Conservation (phyloP, 2,113 vertebrate species). For the Sinosuthora webbiana region DNA sequence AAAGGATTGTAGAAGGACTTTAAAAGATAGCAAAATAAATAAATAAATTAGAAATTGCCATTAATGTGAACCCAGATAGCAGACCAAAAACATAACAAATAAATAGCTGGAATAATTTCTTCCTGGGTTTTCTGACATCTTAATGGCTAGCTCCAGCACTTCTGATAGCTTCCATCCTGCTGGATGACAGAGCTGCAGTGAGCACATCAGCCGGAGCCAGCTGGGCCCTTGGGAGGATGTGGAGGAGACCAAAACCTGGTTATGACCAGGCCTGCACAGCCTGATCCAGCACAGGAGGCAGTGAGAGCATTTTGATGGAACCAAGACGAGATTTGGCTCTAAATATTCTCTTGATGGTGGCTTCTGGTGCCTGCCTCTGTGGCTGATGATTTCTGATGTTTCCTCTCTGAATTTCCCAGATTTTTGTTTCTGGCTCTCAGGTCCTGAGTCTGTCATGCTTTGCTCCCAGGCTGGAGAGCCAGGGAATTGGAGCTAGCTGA, state of each 20-base stretch:
- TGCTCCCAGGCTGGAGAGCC: not conserved
- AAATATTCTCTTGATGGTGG: not conserved
- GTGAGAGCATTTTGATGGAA: not conserved
- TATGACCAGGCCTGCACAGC: not conserved
- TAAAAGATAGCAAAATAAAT: not conserved
- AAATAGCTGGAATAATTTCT: not conserved
- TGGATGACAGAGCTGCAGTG: not conserved
- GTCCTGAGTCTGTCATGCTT: accelerated
- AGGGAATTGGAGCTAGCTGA: not conserved
- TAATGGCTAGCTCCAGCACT: not conserved
- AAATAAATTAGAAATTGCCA: not conserved
- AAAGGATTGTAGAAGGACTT: not conserved
- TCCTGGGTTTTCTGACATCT: not conserved
- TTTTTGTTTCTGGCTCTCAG: not conserved
- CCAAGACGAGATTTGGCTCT: not conserved
- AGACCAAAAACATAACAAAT: not conserved
- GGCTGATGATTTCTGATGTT: not conserved
- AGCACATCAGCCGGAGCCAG: not conserved
- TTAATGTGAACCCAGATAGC: not conserved
- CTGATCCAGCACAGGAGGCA: not conserved
- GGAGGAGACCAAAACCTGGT: accelerated
- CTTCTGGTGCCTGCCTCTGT: not conserved
- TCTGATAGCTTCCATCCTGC: not conserved
- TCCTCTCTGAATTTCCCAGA: not conserved
- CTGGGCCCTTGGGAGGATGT: not conserved